phyloP scores from a whole-genome alignment of 2,797 vertebrate genomes.

The Lepus oiostolus region DNA sequence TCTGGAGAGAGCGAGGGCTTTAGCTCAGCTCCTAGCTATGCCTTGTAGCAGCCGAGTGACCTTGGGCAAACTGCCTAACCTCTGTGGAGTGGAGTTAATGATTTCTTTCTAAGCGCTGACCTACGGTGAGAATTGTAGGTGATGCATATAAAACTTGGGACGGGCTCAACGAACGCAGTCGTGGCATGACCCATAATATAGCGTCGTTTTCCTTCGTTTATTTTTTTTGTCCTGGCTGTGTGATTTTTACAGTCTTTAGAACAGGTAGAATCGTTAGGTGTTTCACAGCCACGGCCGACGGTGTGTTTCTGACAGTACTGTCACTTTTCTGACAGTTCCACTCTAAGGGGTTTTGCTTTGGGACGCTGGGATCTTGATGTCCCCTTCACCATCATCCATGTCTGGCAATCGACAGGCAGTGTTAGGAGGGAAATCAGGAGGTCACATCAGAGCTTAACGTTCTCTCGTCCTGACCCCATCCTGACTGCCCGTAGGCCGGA shows the following conservation, averaged over 20 bases:
- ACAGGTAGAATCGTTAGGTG: neutral
- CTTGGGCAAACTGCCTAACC: conserved; percentile 36
- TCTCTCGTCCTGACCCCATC: conserved; percentile 10
- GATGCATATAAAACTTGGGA: conserved; percentile 26
- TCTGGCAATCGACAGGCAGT: neutral
- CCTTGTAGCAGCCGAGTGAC: conserved; percentile 34
- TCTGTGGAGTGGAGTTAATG: conserved; percentile 53
- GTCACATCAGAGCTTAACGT: neutral
- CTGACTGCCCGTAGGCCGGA: neutral
- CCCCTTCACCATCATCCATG: neutral
- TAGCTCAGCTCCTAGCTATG: neutral
- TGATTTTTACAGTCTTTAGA: conserved; percentile 50
- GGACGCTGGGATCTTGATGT: neutral
- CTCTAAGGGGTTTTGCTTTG: neutral
- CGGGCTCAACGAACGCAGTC: conserved; percentile 7
- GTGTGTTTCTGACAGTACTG: neutral
- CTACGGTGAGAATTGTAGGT: conserved; percentile 12
- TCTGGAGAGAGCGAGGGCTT: neutral
- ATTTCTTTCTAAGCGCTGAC: conserved; percentile 58
- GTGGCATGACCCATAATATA: neutral
- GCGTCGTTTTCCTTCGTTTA: conserved; percentile 46
- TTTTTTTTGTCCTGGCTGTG: conserved; percentile 63
- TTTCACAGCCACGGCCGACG: conserved; percentile 4
- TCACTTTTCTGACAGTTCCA: neutral
- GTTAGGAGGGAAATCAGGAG: conserved; percentile 42